phyloP scores from a whole-genome alignment of 2,113 vertebrate genomes.

The Amphilophus citrinellus region DNA sequence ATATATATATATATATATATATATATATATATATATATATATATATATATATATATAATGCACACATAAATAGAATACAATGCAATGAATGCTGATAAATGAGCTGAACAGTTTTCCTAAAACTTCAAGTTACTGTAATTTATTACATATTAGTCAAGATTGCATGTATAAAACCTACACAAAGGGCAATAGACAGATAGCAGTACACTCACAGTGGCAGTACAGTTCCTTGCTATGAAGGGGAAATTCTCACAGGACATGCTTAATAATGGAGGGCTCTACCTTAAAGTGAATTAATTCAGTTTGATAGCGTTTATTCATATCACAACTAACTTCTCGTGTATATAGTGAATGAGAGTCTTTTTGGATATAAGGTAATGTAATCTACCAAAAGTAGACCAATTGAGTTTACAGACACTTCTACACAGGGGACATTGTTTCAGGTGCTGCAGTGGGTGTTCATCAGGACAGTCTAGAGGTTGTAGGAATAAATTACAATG shows the following conservation, averaged over 20 bases:
- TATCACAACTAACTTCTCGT: not conserved
- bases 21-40: too few relatives aligned
- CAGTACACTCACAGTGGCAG: not conserved
- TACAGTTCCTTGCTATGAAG: not conserved
- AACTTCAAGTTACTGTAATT: not conserved
- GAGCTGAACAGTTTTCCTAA: not conserved
- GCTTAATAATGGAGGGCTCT: not conserved
- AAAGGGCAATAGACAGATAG: not conserved
- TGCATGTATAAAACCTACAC: not conserved
- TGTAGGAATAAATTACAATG: too few relatives aligned
- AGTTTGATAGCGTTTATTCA: not conserved
- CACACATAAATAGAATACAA: not conserved
- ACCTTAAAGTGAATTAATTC: not conserved
- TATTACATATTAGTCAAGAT: too few relatives aligned
- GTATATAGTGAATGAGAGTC: not conserved
- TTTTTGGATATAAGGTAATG: not conserved
- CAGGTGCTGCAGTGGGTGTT: too few relatives aligned
- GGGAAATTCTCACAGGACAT: slow-evolving; percentile 31
- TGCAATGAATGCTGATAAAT: not conserved
- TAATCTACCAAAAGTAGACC: not conserved
- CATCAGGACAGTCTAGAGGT: too few relatives aligned
- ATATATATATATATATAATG: too few relatives aligned
- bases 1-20: too few relatives aligned
- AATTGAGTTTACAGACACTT: not conserved
- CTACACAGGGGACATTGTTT: not conserved